phyloP scores from a whole-genome alignment of 2,888 invertebrate genomes.

The Callinectes sapidus region DNA sequence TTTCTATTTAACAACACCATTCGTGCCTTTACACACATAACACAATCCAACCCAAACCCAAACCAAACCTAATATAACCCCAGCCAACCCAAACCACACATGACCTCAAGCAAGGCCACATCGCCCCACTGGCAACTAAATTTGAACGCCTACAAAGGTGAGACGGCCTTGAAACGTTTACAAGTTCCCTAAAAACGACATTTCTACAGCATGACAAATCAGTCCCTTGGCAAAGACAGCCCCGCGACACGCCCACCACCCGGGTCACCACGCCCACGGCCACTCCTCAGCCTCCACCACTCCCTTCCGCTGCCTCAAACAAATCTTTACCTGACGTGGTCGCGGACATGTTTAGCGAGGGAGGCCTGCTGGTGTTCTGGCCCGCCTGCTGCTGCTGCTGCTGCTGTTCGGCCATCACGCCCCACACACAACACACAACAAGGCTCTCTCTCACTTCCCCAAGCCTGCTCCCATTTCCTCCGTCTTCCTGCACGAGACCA shows the following conservation, averaged over 20 bases:
- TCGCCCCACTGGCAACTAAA: background rate
- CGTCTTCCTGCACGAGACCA: background rate
- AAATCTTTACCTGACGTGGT: conserved; percentile 36
- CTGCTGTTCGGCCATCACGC: conserved; percentile 52
- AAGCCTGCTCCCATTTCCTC: conserved; percentile 40
- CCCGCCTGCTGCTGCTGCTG: conserved; percentile 22
- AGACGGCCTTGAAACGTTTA: conserved; percentile 6
- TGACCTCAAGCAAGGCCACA: no score
- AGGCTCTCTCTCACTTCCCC: conserved; percentile 21
- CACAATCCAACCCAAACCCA: no score
- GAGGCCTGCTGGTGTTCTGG: conserved; percentile 52
- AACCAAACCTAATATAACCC: no score
- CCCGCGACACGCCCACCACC: background rate
- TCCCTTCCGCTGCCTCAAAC: background rate
- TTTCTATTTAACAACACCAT: no score
- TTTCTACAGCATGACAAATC: background rate
- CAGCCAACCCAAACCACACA: no score
- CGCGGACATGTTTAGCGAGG: conserved; percentile 45
- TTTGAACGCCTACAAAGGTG: background rate
- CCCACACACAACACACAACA: conserved; percentile 39
- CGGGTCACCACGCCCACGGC: background rate
- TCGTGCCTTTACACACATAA: no score
- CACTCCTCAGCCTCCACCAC: background rate
- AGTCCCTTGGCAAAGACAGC: background rate
- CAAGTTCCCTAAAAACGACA: background rate